These are phyloP conservation scores for Haplochromis vanheusdeni DNA, from an alignment of 2,113 vertebrate genomes.

Conservation along the genomic window DNA sequence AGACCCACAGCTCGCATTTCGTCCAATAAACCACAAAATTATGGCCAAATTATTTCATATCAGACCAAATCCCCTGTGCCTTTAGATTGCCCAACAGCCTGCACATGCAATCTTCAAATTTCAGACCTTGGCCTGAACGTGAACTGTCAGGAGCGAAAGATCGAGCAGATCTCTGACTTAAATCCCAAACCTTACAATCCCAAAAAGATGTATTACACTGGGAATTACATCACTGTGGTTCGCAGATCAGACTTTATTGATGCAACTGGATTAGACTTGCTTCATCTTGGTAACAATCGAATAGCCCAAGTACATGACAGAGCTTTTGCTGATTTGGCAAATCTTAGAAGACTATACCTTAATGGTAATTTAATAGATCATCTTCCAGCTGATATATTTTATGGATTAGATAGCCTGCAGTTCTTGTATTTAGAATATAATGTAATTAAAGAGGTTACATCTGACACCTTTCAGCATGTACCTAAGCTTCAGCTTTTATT, in stretches of 20 bases:
- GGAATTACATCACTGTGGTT: constrained; percentile 88
- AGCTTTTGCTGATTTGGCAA: constrained; percentile 86
- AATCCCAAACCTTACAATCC: constrained; percentile 96
- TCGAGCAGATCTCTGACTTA: constrained; percentile 88
- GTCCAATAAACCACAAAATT: constrained; percentile 86
- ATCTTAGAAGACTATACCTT: constrained; percentile 89
- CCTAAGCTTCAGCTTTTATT: constrained; percentile 95
- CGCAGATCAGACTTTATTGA: constrained; percentile 86
- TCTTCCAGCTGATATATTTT: constrained; percentile 82
- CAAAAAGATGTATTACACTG: constrained; percentile 97
- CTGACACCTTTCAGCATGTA: constrained; percentile 82
- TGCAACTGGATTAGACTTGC: constrained; percentile 87
- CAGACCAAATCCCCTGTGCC: constrained; percentile 98
- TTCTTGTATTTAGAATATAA: constrained; percentile 98
- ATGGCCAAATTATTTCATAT: constrained; percentile 89
- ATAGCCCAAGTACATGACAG: constrained; percentile 84
- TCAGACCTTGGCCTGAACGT: constrained; percentile 97
- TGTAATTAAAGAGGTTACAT: constrained; percentile 83
- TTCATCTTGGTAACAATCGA: constrained; percentile 94
- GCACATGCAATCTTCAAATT: constrained; percentile 96
- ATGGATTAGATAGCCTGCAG: constrained; percentile 87
- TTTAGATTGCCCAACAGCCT: constrained; percentile 93
- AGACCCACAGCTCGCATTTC: constrained; percentile 82
- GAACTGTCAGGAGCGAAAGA: constrained; percentile 96
- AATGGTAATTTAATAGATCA: constrained; percentile 92